Evolutionary conservation across 1,140 invertebrate genomes (phyloP), one percentile per base, ranked within the genome.

Genomic region (Manduca sexta): DNA sequence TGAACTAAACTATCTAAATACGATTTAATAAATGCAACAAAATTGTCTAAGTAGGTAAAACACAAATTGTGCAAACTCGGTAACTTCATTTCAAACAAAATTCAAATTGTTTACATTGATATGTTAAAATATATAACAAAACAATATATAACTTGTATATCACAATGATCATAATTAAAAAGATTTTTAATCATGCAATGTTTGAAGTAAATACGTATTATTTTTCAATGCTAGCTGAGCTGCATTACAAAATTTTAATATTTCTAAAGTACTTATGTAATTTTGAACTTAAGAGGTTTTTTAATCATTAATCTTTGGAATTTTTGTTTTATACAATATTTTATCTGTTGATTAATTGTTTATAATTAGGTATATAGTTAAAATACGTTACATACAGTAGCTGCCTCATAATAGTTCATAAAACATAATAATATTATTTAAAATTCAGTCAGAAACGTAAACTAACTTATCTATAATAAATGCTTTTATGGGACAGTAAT

Each of bases 41-140:
- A 77, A 64, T 69, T 42, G 17, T 42, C 46, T 68, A 64, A 56
- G 56, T 49, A 54, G 52, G 8, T 43, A 43, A n/a, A 30, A 30
- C 12, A 2, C 8, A 31, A 30, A 18, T 18, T 40, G 16, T 35
- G n/a, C 34, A n/a, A 13, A 12, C 34, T 12, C 6, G n/a, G 14
- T 12, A 35, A 35, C 34, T 14, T 12, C 34, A 35, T 13, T 35
- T 35, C 18, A 26, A 43, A 43, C n/a, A 14, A 68, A 61, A 64
- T 62, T 49, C 63, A 71, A 73, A 76, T 74, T 76, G 70, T 76
- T 55, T 49, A 35, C 74, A 72, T 69, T 63, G 56, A 72, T 64
- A 64, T 54, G 38, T 57, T 18, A 10, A 40, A 11, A 40, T 40
- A 0, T 37, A 16, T 17, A 40, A 40, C 39, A 55, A 43, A 51